A percentile compares a stretch with the other conserved stretches of the same genome.
These are phyloP conservation scores for Malurus alboscapulatus DNA, from an alignment of 2,113 vertebrate genomes.

Conservation along the genomic window DNA sequence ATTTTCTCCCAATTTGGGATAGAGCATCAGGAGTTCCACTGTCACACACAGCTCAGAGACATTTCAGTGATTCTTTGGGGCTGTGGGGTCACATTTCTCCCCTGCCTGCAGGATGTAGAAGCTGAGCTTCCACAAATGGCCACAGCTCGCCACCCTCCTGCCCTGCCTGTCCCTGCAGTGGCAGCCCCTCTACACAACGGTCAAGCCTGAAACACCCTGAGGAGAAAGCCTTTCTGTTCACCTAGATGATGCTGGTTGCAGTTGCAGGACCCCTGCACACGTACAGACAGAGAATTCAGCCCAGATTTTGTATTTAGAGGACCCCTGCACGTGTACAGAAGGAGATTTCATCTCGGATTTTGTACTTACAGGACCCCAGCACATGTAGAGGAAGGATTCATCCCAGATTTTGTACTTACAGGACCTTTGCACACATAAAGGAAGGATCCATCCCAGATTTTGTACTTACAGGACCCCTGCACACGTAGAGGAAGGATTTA, in stretches of 20 bases:
- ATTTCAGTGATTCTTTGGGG: neutral
- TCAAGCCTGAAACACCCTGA: neutral
- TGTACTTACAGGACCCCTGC: neutral
- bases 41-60: neutral
- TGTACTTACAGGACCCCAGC: no score
- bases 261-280: neutral
- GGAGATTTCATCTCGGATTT: no score
- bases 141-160: neutral
- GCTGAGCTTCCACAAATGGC: neutral
- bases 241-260: neutral
- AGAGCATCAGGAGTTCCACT: neutral
- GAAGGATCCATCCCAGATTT: neutral
- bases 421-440: neutral
- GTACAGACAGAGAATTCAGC: neutral
- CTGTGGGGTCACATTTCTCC: neutral
- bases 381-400: no score
- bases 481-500: accelerated
- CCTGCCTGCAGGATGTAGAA: neutral
- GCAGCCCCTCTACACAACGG: neutral
- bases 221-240: neutral
- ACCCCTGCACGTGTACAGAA: neutral
- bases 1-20: neutral
- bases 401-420: no score
- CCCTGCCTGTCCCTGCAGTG: neutral
- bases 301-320: neutral